phyloP scores from a whole-genome alignment of 1,140 invertebrate genomes.

The Melitaea cinxia region DNA sequence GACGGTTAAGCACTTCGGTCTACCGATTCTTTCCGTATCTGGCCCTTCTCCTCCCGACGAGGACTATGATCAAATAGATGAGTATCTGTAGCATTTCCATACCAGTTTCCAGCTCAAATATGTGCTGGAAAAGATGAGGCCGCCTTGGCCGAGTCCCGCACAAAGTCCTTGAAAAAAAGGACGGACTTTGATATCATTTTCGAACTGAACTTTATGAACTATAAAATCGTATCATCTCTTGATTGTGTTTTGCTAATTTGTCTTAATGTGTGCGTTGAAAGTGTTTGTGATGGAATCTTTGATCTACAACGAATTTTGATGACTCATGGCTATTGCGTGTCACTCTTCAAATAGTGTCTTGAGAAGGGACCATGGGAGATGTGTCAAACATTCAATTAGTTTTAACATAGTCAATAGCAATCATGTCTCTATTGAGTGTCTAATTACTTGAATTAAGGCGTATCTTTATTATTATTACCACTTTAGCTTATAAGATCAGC shows the following conservation, averaged over 20 bases:
- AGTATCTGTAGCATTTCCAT: constrained; percentile 81
- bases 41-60: constrained; percentile 90
- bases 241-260: constrained; percentile 11
- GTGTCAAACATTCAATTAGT: constrained; percentile 31
- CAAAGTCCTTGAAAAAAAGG: constrained; percentile 55
- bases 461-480: constrained; percentile 47
- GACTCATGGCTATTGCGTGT: constrained; percentile 42
- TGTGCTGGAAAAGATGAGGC: constrained; percentile 74
- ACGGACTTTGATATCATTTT: constrained; percentile 5
- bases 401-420: constrained; percentile 16
- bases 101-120: constrained; percentile 77
- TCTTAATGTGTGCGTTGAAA: background rate
- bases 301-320: constrained; percentile 54
- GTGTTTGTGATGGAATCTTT: constrained; percentile 11
- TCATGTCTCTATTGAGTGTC: constrained; percentile 57
- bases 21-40: constrained; percentile 89
- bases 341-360: constrained; percentile 63
- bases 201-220: constrained; percentile 18
- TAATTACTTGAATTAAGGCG: constrained; percentile 26
- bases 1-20: constrained; percentile 85
- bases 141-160: constrained; percentile 65
- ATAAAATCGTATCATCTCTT: constrained; percentile 9
- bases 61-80: constrained; percentile 81
- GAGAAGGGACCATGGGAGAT: constrained; percentile 72
- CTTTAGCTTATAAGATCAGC: constrained; percentile 62